Conservation (phyloP, 2,797 vertebrate genomes). For the Kryptolebias ocellatus region DNA sequence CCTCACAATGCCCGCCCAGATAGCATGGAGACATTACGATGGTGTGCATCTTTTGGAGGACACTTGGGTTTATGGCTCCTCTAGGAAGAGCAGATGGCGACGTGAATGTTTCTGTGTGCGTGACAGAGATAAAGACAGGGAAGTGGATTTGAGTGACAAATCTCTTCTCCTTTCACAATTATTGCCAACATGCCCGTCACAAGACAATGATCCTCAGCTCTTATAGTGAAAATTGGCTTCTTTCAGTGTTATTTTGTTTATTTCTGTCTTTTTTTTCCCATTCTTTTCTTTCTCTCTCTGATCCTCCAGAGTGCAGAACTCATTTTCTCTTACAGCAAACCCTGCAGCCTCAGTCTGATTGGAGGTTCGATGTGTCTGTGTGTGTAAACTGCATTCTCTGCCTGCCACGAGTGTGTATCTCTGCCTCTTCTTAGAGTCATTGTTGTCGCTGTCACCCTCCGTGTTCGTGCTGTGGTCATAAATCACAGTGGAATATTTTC, state of each 20-base stretch:
- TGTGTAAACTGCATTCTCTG: slow-evolving; percentile 8
- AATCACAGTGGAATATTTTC: slow-evolving; percentile 36
- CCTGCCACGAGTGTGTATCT: slow-evolving; percentile 30
- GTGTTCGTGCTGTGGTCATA: slow-evolving; percentile 28
- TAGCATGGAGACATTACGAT: slow-evolving; percentile 24
- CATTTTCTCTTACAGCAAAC: slow-evolving; percentile 67
- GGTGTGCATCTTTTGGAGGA: slow-evolving; percentile 34
- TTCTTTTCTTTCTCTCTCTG: neutral
- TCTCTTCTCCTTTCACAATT: slow-evolving; percentile 45
- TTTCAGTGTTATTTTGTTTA: slow-evolving; percentile 11
- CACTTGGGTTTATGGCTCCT: slow-evolving; percentile 48
- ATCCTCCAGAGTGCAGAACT: slow-evolving; percentile 62
- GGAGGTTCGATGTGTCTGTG: slow-evolving; percentile 22
- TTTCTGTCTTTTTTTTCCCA: neutral
- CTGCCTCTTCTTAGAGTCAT: neutral
- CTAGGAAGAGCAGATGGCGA: slow-evolving; percentile 62
- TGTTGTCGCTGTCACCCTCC: slow-evolving; percentile 17
- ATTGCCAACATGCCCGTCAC: slow-evolving; percentile 59
- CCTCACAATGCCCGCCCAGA: slow-evolving; percentile 26
- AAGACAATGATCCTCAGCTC: slow-evolving; percentile 40
- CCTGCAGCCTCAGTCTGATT: slow-evolving; percentile 40
- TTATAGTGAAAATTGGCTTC: slow-evolving; percentile 27
- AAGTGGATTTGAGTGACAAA: slow-evolving; percentile 52
- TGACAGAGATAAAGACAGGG: slow-evolving; percentile 18
- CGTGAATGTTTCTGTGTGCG: slow-evolving; percentile 20